Conservation (phyloP, 1,140 invertebrate species). For the Drosophila sp. region DNA sequence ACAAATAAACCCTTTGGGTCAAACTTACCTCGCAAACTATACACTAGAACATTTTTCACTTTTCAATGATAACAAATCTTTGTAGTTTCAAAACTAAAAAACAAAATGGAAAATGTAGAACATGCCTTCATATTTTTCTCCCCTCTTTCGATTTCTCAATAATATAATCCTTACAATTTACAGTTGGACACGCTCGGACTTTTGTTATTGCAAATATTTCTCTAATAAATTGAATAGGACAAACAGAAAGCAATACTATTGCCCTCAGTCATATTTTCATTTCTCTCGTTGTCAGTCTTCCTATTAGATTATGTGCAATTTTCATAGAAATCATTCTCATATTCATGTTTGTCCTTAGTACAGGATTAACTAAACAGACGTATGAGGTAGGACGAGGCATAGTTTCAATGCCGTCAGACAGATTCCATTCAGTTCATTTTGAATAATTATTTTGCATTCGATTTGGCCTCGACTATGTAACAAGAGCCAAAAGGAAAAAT, state of each 20-base stretch:
- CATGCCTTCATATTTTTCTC: too few relatives aligned
- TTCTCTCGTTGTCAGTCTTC: neutral
- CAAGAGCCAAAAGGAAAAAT: too few relatives aligned
- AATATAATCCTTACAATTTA: conserved; percentile 13
- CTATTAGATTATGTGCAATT: neutral
- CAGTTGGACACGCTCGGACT: conserved; percentile 7
- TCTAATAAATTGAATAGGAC: conserved; percentile 11
- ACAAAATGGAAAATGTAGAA: too few relatives aligned
- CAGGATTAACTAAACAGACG: neutral
- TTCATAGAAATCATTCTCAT: conserved; percentile 1
- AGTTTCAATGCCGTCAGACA: neutral
- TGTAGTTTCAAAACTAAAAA: too few relatives aligned
- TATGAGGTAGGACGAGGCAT: neutral
- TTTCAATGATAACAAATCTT: too few relatives aligned
- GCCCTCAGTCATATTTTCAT: conserved; percentile 1
- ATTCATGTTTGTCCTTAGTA: neutral
- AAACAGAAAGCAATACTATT: neutral
- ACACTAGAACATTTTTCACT: too few relatives aligned
- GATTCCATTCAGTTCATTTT: neutral
- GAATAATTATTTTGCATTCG: conserved; percentile 17
- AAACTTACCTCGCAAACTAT: too few relatives aligned
- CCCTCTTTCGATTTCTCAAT: neutral
- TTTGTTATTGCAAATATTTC: conserved; percentile 15
- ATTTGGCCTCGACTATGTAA: neutral
- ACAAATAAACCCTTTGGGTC: too few relatives aligned